A percentile compares a stretch with the other conserved stretches of the same genome.
These are phyloP conservation scores for Pseudochirops cupreus DNA, from an alignment of 2,797 vertebrate species.

Conservation along the genomic window DNA sequence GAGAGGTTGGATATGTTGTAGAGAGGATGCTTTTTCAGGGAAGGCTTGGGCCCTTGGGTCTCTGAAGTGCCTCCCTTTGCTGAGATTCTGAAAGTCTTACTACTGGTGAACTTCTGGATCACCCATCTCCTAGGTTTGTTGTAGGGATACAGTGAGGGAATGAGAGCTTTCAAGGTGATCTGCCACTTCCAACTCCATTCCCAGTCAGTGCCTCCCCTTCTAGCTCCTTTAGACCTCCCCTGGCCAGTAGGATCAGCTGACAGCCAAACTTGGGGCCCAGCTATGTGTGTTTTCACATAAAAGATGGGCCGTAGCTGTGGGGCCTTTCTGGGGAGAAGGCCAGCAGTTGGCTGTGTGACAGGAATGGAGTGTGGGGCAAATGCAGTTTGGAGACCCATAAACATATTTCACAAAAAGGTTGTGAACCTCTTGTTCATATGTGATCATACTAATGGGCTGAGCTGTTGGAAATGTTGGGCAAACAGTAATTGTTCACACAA, in stretches of 20 bases:
- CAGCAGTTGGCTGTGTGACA: not conserved
- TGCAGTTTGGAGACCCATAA: not conserved
- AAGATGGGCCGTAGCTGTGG: rapidly evolving
- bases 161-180: not conserved
- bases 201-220: not conserved
- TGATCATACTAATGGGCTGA: too few species aligned
- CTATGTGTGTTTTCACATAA: not conserved
- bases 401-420: not conserved
- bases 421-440: too few species aligned
- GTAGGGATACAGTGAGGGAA: not conserved
- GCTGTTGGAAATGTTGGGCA: too few species aligned
- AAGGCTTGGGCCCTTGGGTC: not conserved
- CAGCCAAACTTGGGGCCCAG: rapidly evolving
- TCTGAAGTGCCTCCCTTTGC: not conserved
- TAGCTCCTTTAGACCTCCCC: rapidly evolving
- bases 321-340: not conserved
- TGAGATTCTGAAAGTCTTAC: not conserved
- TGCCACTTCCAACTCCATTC: not conserved
- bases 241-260: not conserved
- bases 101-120: not conserved
- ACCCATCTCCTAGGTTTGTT: not conserved
- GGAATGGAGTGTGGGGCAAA: not conserved
- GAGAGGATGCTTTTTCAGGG: not conserved
- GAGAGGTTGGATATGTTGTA: not conserved
- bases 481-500: not conserved